These are phyloP conservation scores for Lomographa bimaculata DNA, from an alignment of 2,888 invertebrate species.

Conservation along the genomic window DNA sequence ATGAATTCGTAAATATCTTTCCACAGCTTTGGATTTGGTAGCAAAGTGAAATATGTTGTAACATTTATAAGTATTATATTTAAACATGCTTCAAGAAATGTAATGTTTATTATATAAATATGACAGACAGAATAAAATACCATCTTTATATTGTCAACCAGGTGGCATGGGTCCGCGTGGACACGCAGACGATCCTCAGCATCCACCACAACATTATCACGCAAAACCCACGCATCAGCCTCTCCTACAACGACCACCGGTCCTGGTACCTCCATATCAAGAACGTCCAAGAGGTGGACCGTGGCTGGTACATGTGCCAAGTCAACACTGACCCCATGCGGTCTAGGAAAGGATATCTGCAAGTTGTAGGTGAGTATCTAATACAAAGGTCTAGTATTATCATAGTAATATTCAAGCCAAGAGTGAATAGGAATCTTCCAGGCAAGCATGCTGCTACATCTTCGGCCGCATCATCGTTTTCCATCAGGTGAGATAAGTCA, in stretches of 20 bases:
- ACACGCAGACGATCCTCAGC: constrained; percentile 95
- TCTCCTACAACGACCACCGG: constrained; percentile 94
- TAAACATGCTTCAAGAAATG: too few relatives aligned
- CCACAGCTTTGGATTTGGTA: too few relatives aligned
- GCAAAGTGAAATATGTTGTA: too few relatives aligned
- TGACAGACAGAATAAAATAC: too few relatives aligned
- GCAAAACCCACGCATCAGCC: constrained; percentile 93
- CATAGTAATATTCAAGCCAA: background rate
- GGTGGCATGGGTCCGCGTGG: constrained; percentile 97
- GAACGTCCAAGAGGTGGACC: constrained; percentile 93
- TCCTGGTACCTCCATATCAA: constrained; percentile 96
- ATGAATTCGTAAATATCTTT: too few relatives aligned
- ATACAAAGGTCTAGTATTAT: background rate
- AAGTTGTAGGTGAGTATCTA: constrained; percentile 88
- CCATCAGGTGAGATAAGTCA: too few relatives aligned
- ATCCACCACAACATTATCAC: constrained; percentile 96
- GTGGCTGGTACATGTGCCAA: constrained; percentile 97
- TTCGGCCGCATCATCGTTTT: too few relatives aligned
- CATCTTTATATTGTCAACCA: too few relatives aligned
- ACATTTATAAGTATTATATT: too few relatives aligned
- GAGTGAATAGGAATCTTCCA: too few relatives aligned
- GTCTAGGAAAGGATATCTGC: constrained; percentile 93
- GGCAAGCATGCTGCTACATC: too few relatives aligned
- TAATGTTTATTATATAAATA: too few relatives aligned
- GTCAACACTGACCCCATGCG: constrained; percentile 98